A percentile compares a stretch with the other conserved stretches of the same genome.
These are phyloP conservation scores for Stenurella melanura DNA, from an alignment of 2,888 invertebrate species.

Conservation along the genomic window DNA sequence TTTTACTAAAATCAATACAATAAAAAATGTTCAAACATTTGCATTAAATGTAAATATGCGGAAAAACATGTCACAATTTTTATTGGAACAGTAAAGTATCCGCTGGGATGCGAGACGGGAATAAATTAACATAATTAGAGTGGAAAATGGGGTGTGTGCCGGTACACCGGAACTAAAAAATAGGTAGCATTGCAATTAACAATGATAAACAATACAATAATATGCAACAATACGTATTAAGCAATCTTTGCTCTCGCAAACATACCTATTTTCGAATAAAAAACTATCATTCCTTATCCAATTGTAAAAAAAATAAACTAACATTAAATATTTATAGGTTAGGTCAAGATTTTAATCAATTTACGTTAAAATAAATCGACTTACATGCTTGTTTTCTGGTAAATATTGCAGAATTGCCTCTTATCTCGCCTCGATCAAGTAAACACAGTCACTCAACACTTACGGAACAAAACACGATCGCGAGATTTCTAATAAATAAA, in stretches of 20 bases:
- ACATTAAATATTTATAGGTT: constrained; percentile 23
- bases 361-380: background rate
- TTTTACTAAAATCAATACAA: constrained; percentile 7
- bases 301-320: no score
- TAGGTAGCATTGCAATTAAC: background rate
- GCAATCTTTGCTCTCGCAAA: background rate
- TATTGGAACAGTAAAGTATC: background rate
- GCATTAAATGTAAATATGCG: background rate
- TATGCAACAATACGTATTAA: background rate
- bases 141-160: constrained; percentile 33
- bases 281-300: background rate
- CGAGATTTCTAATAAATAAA: constrained; percentile 24
- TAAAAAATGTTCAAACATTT: background rate
- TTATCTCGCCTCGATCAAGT: background rate
- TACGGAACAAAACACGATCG: constrained; percentile 12
- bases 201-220: constrained; percentile 4
- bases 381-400: background rate
- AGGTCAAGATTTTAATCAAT: background rate
- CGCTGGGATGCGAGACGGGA: background rate
- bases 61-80: background rate
- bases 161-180: constrained; percentile 7
- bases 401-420: background rate
- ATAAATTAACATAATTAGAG: constrained; percentile 29
- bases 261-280: background rate
- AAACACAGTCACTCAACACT: constrained; percentile 26